Evolutionary conservation across 2,113 vertebrate genomes (phyloP).

Genomic region (Dipodomys stephensi): DNA sequence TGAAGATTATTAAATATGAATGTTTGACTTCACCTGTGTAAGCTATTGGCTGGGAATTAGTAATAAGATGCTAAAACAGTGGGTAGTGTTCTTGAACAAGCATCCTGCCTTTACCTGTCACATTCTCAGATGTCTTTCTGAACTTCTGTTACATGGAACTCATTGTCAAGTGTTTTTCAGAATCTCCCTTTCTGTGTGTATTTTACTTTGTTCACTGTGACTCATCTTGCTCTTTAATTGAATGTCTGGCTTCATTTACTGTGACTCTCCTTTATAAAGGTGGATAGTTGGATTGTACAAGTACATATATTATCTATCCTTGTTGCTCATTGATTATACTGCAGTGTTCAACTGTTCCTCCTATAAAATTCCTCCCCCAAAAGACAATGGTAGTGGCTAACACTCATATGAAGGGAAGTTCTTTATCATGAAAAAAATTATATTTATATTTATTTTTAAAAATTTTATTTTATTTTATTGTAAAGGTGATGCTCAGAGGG

Average conservation of each 20-base stretch:
- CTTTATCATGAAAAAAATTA: background rate
- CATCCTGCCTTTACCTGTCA: background rate
- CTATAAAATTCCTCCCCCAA: background rate
- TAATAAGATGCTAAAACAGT: background rate
- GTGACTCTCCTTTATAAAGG: background rate
- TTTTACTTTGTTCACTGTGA: background rate
- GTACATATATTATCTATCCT: background rate
- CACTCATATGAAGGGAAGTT: background rate
- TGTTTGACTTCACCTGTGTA: background rate
- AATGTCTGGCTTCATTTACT: background rate
- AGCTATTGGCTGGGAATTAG: background rate
- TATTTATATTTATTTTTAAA: background rate
- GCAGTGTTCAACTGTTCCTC: too few species aligned
- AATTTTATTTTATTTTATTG: too few species aligned
- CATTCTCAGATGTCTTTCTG: background rate
- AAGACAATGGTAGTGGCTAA: background rate
- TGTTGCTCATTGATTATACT: background rate
- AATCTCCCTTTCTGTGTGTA: background rate
- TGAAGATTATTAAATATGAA: background rate
- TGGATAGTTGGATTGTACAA: background rate
- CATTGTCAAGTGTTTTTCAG: too few species aligned
- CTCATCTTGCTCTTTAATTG: background rate
- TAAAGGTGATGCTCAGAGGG: too few species aligned
- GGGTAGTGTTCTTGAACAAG: background rate
- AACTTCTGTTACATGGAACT: background rate